Percentiles rank a stretch among this genome's conserved stretches.
phyloP scores from a whole-genome alignment of 2,888 invertebrate species.

The Stegana nigrithorax region DNA sequence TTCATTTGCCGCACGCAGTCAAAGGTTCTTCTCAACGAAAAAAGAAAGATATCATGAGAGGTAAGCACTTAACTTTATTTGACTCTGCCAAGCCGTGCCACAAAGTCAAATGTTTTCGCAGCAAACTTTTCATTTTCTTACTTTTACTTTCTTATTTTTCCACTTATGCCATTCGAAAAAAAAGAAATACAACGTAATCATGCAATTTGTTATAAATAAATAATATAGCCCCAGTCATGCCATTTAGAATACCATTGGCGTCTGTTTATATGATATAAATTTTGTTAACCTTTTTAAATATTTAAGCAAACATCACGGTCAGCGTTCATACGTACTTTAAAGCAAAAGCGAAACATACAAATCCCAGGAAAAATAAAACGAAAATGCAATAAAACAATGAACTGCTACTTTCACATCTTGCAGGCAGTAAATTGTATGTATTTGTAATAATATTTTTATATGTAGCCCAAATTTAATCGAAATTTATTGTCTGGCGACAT shows the following conservation, averaged over 20 bases:
- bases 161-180: constrained; percentile 16
- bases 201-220: constrained; percentile 46
- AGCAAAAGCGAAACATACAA: constrained; percentile 9
- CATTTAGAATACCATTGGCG: constrained; percentile 24
- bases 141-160: neutral
- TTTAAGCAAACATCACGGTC: constrained; percentile 34
- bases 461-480: constrained; percentile 50
- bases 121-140: too few species aligned
- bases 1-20: too few species aligned
- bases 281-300: constrained; percentile 33
- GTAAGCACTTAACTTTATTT: too few species aligned
- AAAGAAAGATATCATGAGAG: too few species aligned
- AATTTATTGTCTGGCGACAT: constrained; percentile 46
- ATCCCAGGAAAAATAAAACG: constrained; percentile 53
- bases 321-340: neutral
- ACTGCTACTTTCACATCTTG: constrained; percentile 47
- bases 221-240: too few species aligned
- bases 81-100: too few species aligned
- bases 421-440: too few species aligned
- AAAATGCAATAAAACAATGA: constrained; percentile 51
- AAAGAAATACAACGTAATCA: constrained; percentile 39
- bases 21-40: too few species aligned
- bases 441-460: too few species aligned
- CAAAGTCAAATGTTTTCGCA: too few species aligned
- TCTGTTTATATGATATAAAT: constrained; percentile 19